Conservation (phyloP, 2,113 vertebrate species). For the Rattus rattus region DNA sequence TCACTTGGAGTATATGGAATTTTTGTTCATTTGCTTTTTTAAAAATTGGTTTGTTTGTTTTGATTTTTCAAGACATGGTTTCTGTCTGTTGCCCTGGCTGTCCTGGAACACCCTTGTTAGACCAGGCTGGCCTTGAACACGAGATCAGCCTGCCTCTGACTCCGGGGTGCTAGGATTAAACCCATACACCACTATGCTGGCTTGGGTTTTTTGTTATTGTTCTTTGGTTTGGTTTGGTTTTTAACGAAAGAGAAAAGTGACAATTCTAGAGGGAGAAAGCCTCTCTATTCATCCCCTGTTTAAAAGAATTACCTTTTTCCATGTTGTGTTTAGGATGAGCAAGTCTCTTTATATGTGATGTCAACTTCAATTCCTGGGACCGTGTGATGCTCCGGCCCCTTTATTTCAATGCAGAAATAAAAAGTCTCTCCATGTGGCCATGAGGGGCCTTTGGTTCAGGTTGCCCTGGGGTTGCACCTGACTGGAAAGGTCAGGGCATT, state of each 20-base stretch:
- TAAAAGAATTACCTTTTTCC: neutral
- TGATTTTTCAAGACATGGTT: no score
- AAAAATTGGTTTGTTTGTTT: neutral
- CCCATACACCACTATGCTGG: no score
- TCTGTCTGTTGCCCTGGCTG: no score
- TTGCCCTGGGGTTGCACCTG: neutral
- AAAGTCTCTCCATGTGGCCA: neutral
- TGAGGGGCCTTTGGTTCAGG: neutral
- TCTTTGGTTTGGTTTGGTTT: neutral
- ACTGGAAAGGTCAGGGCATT: neutral
- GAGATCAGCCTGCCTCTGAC: no score
- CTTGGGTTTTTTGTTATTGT: no score
- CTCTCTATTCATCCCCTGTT: neutral
- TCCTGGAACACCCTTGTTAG: no score
- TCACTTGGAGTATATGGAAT: neutral
- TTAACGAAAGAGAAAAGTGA: neutral
- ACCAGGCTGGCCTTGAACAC: no score
- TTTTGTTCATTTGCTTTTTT: neutral
- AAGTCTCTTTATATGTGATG: conserved; percentile 4
- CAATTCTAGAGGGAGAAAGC: neutral
- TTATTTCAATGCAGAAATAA: neutral
- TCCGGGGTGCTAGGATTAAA: no score
- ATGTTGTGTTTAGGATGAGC: neutral
- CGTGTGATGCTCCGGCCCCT: neutral
- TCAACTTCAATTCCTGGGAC: neutral